Base-by-base conservation (phyloP, 2,888 invertebrate species). In the Iselma pallidipennis region DNA sequence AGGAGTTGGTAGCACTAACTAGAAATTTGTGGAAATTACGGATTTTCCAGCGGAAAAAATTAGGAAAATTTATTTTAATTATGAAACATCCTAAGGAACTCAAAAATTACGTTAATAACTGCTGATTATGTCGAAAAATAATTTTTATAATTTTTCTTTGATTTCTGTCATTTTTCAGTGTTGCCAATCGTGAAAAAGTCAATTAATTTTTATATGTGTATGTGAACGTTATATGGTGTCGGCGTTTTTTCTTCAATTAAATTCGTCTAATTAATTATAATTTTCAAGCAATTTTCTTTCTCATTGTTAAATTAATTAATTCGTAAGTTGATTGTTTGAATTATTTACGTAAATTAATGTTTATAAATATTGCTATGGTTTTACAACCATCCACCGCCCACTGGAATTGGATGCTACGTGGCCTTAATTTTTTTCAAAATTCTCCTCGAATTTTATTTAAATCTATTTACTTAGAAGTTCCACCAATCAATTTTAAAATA, bases 331-430 rank as follows among this genome's bases (percentile, higher is more conserved):
- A 3, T 45, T 1, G 1, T n/a, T 10, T n/a, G n/a, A 45, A 45
- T n/a, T 12, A 12, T 9, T 21, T 45, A 2, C 12, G 6, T n/a
- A 45, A 19, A 37, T 16, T 37, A 3, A 16, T 23, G 23, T 21
- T 45, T 12, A 21, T 45, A 14, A 45, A n/a, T 45, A 9, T 23
- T 45, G 10, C 2, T 23, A 12, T 45, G 4, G 23, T 45, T 45
- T 45, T 23, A n/a, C 12, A 45, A 45, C 23, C 45, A 45, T 45
- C 49, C 55, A 31, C 55, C 55, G 55, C 49, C 55, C 55, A 55
- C 48, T 48, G 21, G 21, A 19, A 19, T 26, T 21, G 14, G 23
- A 14, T 29, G 29, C 55, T 55, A 55, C 55, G 55, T 55, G 55
- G 55, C 55, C 55, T 49, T 31, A 21, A 49, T 10, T 48, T 49